Evolutionary conservation across 2,888 invertebrate species (phyloP), one percentile per base, ranked within the genome.

Genomic region (Rugalucina vietnamica): DNA sequence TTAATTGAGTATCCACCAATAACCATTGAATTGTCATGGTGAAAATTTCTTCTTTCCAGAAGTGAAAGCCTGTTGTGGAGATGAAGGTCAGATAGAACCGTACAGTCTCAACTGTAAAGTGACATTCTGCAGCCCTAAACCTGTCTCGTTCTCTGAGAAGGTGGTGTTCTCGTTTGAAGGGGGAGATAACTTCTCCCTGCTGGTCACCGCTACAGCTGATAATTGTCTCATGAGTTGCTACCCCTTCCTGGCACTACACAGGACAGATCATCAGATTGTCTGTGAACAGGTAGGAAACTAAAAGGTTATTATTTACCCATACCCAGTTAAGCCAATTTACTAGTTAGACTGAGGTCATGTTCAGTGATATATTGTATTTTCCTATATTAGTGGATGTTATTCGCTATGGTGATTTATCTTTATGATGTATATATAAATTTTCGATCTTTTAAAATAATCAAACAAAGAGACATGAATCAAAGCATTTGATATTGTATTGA

Each of bases 201-300:
- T 92, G 79, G 92, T 95, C 60, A 93, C 93, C 10, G 94, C 94
- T 18, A 94, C 95, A 12, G 93, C 95, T 34, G 95, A 95, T 86
- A 95, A 95, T 88, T 94, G 94, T 77, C 88, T 95, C 21, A 84
- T 95, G 81, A 94, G 94, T 4, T 94, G 94, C 81, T 95, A 95
- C 83, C 93, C 94, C 1, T 95, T 95, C 91, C 84, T 95, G 71
- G 94, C 93, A 10, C 87, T 93, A 76, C 94, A 95, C 84, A 88
- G 94, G 54, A 89, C 91, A 37, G 95, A 95, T 81, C 94, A 95
- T 83, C 94, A 95, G 82, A 95, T 95, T 84, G 93, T 95, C 43
- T 94, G 95, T 91, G 94, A 94, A 91, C 93, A 94, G 92, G 94
- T 94, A 79, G 69, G 74, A 70, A 24, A 14, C n/a, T n/a, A n/a